Evolutionary conservation across 2,113 vertebrate species (phyloP).

Genomic region (Pseudopodoces humilis): DNA sequence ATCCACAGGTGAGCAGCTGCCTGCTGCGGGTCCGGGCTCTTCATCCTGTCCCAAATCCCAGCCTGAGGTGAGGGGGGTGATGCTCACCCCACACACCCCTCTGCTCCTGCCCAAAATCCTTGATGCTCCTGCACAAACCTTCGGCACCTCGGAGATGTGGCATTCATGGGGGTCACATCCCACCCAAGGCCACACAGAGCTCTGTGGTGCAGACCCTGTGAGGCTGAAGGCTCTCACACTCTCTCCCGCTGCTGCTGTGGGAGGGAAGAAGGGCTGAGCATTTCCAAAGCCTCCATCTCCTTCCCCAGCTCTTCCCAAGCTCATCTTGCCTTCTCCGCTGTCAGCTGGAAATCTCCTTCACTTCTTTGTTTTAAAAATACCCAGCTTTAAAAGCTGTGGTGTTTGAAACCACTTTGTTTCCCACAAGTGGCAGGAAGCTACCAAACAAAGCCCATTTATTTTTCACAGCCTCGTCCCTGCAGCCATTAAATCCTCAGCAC

Average conservation of each 20-base stretch:
- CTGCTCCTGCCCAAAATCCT: not conserved
- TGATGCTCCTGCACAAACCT: not conserved
- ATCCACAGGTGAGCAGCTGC: not conserved
- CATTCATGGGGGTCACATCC: not conserved
- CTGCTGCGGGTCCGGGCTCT: accelerated
- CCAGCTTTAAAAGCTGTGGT: not conserved
- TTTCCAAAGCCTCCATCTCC: not conserved
- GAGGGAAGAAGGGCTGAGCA: not conserved
- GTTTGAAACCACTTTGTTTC: not conserved
- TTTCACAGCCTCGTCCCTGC: not conserved
- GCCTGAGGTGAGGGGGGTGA: accelerated
- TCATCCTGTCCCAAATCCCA: not conserved
- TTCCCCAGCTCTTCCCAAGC: not conserved
- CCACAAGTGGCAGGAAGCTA: slow-evolving; percentile 2
- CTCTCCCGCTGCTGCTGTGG: not conserved
- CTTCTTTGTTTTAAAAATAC: not conserved
- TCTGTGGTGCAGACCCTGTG: accelerated
- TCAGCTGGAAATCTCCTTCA: not conserved
- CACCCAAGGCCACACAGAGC: not conserved
- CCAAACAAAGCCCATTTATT: not conserved
- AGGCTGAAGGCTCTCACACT: not conserved
- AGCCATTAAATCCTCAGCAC: not conserved
- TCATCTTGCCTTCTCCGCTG: accelerated
- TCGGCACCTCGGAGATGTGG: accelerated
- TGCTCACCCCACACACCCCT: not conserved